Evolutionary conservation across 2,888 invertebrate genomes (phyloP).

Genomic region (Drosophila barbarae): DNA sequence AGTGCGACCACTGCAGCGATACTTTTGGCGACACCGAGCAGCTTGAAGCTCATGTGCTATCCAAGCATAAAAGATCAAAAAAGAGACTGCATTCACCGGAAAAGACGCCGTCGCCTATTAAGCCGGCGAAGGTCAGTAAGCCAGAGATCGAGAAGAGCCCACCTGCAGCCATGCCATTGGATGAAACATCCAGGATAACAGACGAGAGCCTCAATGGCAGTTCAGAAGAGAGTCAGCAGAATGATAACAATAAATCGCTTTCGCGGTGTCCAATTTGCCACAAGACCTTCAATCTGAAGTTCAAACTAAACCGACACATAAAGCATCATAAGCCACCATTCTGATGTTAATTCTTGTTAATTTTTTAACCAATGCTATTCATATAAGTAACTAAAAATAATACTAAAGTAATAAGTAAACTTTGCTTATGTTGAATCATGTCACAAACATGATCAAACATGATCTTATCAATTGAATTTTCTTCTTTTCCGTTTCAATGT

Average conservation of each 20-base stretch:
- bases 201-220: neutral
- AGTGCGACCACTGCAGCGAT: slow-evolving; percentile 65
- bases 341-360: slow-evolving; percentile 9
- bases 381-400: neutral
- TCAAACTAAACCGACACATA: slow-evolving; percentile 72
- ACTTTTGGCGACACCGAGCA: slow-evolving; percentile 55
- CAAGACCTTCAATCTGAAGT: slow-evolving; percentile 66
- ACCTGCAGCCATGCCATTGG: neutral
- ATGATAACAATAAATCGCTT: neutral
- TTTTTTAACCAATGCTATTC: neutral
- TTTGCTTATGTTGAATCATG: neutral
- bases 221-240: neutral
- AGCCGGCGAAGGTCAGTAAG: neutral
- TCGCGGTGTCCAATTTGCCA: slow-evolving; percentile 61
- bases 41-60: slow-evolving; percentile 57
- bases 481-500: neutral
- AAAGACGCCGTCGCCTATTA: neutral
- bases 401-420: neutral
- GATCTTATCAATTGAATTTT: neutral
- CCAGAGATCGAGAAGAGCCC: neutral
- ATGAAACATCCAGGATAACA: neutral
- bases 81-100: slow-evolving; percentile 12
- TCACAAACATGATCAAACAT: neutral
- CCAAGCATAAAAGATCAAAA: slow-evolving; percentile 18
- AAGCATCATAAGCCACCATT: slow-evolving; percentile 49